Base-by-base conservation (phyloP, 2,797 vertebrate species). In the Poeciliopsis infans region DNA sequence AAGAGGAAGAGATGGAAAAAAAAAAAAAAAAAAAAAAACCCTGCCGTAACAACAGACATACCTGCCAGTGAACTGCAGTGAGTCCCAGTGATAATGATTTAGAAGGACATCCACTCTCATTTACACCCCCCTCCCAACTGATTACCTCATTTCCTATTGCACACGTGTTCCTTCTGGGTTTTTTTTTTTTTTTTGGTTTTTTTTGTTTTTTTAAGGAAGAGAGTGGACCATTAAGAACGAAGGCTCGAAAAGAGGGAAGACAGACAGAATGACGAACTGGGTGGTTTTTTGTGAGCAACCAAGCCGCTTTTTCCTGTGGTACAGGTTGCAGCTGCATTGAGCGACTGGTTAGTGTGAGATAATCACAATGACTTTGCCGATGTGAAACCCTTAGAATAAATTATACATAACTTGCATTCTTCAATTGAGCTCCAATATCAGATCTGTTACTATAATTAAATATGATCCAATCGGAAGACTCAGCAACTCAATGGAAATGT, bases 231-330 rank as follows among this genome's bases (percentile, higher is more conserved):
- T 87, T 88, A 33, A 83, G 57, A 91, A 64, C 33, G 75, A 75
- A 80, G 74, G 55, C 70, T 82, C 87, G 31, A 80, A 64, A 82
- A 86, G 79, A 80, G 78, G 82, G 86, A 79, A 83, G 85, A 77
- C 76, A 84, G 83, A 83, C 76, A 75, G 74, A 87, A 51, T 83
- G 75, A 87, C 41, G 0, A 75, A 88, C 87, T 72, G 81, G 85
- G 80, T 85, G 86, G 86, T 79, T 85, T 61, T 61, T 78, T 55
- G 36, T 82, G 68, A 91, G 83, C 39, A 18, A 78, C 82, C 80
- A 79, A 93, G 88, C 91, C 85, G 92, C 94, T 88, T 94, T 93
- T 92, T 95, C 94, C 92, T 93, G 93, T 91, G 82, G 79, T 86
- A 46, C 89, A 88, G 87, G 86, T 80, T 85, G 28, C 64, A 76